phyloP scores from a whole-genome alignment of 2,888 invertebrate genomes.

The Pristionchus fissidentatus region DNA sequence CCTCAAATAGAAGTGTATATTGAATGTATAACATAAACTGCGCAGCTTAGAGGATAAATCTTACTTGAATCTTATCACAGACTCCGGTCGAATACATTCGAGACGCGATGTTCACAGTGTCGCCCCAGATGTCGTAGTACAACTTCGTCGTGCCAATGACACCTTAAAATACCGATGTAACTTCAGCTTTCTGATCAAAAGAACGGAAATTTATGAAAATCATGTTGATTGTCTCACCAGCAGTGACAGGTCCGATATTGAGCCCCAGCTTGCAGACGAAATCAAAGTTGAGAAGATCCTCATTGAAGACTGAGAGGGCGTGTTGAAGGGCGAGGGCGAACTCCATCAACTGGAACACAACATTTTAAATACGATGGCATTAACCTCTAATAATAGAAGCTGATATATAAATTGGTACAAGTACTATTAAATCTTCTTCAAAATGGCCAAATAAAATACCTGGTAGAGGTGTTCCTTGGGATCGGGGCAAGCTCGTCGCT shows the following conservation, averaged over 20 bases:
- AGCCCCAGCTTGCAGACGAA: slow-evolving; percentile 83
- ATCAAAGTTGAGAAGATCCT: slow-evolving; percentile 90
- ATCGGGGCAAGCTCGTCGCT: slow-evolving; percentile 80
- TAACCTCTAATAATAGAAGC: background rate
- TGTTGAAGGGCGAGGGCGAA: slow-evolving; percentile 92
- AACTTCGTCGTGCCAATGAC: slow-evolving; percentile 95
- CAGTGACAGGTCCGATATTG: slow-evolving; percentile 95
- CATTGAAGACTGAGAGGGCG: slow-evolving; percentile 89
- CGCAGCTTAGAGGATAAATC: background rate
- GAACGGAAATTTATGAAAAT: background rate
- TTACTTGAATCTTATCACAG: slow-evolving; percentile 83
- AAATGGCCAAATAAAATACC: slow-evolving; percentile 47
- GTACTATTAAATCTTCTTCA: background rate
- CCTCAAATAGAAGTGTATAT: slow-evolving; percentile 56
- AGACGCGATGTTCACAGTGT: slow-evolving; percentile 96
- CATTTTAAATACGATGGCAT: background rate
- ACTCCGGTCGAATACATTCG: slow-evolving; percentile 97
- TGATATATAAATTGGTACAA: background rate
- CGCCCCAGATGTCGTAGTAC: slow-evolving; percentile 98
- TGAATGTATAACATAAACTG: background rate
- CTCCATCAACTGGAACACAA: slow-evolving; percentile 84
- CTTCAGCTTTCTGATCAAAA: too few relatives aligned
- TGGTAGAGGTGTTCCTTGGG: slow-evolving; percentile 75
- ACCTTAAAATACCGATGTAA: slow-evolving; percentile 78
- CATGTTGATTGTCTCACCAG: slow-evolving; percentile 76